Percentiles rank a stretch among this genome's conserved stretches.
These are phyloP conservation scores for Thera britannica DNA, from an alignment of 2,888 invertebrate species.

Conservation along the genomic window DNA sequence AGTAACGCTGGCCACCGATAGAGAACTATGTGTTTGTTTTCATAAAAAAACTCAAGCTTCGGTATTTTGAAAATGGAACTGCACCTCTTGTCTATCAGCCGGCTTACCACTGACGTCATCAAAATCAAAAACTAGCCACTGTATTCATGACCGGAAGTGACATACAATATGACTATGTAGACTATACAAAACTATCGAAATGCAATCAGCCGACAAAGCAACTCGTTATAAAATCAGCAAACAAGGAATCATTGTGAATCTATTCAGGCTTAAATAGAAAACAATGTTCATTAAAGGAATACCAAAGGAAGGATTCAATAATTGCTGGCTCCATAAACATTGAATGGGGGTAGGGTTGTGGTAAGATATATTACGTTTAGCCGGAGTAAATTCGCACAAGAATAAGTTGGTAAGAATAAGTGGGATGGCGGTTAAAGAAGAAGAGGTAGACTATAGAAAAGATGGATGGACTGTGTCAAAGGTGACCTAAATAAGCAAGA, in stretches of 20 bases:
- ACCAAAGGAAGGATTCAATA: conserved; percentile 73
- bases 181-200: conserved; percentile 15
- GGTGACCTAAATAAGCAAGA: no score
- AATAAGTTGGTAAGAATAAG: no score
- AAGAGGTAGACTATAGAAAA: no score
- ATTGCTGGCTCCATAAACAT: conserved; percentile 67
- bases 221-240: conserved; percentile 42
- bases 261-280: conserved; percentile 68
- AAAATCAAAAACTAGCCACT: neutral
- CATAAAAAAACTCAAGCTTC: no score
- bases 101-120: neutral
- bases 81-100: no score
- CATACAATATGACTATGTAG: neutral
- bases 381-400: neutral
- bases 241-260: conserved; percentile 39
- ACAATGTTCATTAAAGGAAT: conserved; percentile 83
- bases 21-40: no score
- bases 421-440: no score
- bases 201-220: conserved; percentile 37
- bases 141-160: conserved; percentile 1
- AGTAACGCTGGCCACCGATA: no score
- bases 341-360: conserved; percentile 45
- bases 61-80: no score
- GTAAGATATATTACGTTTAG: neutral
- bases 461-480: no score